These are phyloP conservation scores for Pterophyllum scalare DNA, from an alignment of 2,113 vertebrate genomes.

Conservation along the genomic window DNA sequence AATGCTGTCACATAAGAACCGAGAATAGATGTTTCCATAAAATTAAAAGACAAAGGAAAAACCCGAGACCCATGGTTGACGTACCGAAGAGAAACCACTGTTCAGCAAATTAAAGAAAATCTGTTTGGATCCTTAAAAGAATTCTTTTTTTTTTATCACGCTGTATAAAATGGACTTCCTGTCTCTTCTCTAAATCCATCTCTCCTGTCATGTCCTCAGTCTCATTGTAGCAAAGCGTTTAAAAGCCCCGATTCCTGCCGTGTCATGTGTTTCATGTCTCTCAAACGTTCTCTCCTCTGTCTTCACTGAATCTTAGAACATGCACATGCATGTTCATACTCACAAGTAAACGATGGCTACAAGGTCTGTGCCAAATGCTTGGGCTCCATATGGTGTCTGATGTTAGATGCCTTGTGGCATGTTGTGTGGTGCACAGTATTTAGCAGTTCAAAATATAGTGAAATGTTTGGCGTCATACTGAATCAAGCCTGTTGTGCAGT, in stretches of 20 bases:
- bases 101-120: conserved; percentile 4
- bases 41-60: background rate
- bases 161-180: background rate
- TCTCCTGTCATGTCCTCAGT: background rate
- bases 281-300: conserved; percentile 4
- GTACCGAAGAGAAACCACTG: background rate
- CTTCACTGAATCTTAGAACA: background rate
- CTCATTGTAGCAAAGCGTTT: conserved; percentile 13
- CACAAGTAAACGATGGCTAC: background rate
- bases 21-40: background rate
- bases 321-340: background rate
- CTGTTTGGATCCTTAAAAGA: background rate
- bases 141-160: background rate
- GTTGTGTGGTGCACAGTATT: no score
- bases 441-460: no score
- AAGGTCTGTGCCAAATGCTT: background rate
- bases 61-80: background rate
- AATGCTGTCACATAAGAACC: background rate
- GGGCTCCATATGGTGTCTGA: background rate
- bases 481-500: background rate
- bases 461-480: no score
- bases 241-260: conserved; percentile 3
- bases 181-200: background rate
- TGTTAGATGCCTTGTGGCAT: background rate
- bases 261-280: conserved; percentile 32